Conservation (phyloP, 2,113 vertebrate genomes). For the Harpagus bidentatus region DNA sequence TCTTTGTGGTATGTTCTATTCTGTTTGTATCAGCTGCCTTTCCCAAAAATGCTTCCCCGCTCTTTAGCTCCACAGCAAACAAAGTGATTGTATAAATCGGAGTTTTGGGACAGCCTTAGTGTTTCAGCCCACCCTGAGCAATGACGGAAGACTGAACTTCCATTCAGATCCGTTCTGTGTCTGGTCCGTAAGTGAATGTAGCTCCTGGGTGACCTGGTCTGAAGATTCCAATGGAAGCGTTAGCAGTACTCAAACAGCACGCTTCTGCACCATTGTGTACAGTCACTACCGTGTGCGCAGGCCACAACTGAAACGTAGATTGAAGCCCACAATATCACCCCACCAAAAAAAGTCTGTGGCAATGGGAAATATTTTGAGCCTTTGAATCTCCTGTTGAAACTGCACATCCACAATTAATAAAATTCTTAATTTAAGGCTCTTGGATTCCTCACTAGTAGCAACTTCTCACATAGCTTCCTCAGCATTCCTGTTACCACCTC, state of each 20-base stretch:
- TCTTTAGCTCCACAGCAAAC: neutral
- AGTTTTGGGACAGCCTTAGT: neutral
- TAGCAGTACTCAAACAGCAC: neutral
- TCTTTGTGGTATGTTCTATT: neutral
- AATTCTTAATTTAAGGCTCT: neutral
- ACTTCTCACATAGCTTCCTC: neutral
- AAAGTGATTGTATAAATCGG: neutral
- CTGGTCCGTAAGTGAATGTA: neutral
- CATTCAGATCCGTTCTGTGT: accelerated
- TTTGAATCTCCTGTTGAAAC: neutral
- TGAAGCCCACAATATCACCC: neutral
- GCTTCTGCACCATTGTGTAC: accelerated
- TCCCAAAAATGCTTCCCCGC: neutral
- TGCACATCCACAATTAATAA: neutral
- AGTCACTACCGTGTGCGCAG: accelerated
- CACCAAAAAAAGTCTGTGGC: accelerated
- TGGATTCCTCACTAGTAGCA: neutral
- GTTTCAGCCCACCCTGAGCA: neutral
- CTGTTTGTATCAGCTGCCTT: neutral
- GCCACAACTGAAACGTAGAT: neutral
- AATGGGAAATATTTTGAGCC: neutral
- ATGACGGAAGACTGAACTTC: neutral
- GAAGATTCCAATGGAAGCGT: accelerated
- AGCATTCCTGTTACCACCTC: neutral
- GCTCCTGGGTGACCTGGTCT: neutral